A percentile compares a stretch with the other conserved stretches of the same genome.
Conservation (phyloP, 1,140 invertebrate species). For the Carcinoscorpius rotundicauda region DNA sequence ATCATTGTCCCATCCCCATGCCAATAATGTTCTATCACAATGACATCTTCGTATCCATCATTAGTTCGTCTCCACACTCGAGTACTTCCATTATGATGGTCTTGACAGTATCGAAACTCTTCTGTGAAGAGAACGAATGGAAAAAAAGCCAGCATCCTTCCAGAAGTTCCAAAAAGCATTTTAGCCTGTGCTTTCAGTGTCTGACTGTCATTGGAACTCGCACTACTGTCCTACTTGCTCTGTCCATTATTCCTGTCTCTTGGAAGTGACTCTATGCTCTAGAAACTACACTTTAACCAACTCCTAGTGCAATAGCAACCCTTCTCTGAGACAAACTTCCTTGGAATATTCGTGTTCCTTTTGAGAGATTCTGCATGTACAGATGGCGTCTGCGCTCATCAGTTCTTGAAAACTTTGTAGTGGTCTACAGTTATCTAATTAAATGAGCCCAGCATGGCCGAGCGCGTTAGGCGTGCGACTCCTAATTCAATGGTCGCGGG, state of each 20-base stretch:
- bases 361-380: too few species aligned
- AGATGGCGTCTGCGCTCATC: too few species aligned
- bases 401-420: too few species aligned
- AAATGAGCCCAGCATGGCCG: too few species aligned
- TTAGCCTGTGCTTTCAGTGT: background rate
- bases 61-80: too few species aligned
- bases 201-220: background rate
- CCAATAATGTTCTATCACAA: too few species aligned
- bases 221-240: slow-evolving; percentile 1
- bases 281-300: slow-evolving; percentile 5
- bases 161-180: background rate
- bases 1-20: background rate
- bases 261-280: background rate
- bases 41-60: too few species aligned
- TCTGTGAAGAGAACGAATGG: background rate
- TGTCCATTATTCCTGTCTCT: background rate
- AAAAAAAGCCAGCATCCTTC: background rate
- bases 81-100: background rate
- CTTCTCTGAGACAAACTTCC: background rate
- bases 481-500: too few species aligned
- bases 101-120: slow-evolving; percentile 2
- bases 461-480: too few species aligned
- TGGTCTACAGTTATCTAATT: too few species aligned
- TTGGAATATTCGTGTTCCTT: too few species aligned
- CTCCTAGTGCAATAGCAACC: background rate